A percentile compares a stretch with the other conserved stretches of the same genome.
Conservation (phyloP, 2,888 invertebrate species). For the Smittia aterrima region DNA sequence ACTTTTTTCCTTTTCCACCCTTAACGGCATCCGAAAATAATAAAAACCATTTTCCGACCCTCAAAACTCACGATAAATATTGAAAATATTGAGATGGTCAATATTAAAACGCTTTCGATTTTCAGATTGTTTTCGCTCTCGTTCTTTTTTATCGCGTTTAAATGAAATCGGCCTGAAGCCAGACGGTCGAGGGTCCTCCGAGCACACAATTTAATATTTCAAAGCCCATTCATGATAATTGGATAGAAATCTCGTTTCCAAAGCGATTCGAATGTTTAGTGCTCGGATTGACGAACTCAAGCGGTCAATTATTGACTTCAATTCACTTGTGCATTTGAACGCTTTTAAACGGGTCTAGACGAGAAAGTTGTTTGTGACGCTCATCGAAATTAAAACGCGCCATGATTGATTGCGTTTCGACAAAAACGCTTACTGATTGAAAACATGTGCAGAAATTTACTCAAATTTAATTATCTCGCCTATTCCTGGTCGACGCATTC, state of each 20-base stretch:
- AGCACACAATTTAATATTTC: conserved; percentile 15
- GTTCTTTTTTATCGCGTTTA: neutral
- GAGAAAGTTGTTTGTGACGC: neutral
- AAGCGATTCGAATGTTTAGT: conserved; percentile 8
- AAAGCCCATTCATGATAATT: conserved; percentile 21
- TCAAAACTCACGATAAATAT: neutral
- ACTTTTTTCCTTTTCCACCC: neutral
- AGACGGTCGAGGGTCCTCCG: conserved; percentile 4
- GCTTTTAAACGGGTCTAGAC: neutral
- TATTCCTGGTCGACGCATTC: neutral
- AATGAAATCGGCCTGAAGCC: neutral
- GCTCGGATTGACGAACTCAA: neutral
- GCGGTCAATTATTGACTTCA: neutral
- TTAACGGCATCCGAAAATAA: neutral
- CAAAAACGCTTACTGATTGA: neutral
- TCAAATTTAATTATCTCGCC: neutral
- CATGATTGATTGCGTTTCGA: neutral
- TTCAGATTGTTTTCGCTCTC: neutral
- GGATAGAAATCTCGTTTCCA: conserved; percentile 15
- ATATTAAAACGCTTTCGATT: conserved; percentile 21
- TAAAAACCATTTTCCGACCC: conserved; percentile 7
- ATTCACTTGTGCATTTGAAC: conserved; percentile 1
- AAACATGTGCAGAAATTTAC: neutral
- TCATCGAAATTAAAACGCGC: neutral
- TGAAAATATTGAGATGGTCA: conserved; percentile 31